Conservation (phyloP, 1,140 invertebrate species). For the Physella acuta region DNA sequence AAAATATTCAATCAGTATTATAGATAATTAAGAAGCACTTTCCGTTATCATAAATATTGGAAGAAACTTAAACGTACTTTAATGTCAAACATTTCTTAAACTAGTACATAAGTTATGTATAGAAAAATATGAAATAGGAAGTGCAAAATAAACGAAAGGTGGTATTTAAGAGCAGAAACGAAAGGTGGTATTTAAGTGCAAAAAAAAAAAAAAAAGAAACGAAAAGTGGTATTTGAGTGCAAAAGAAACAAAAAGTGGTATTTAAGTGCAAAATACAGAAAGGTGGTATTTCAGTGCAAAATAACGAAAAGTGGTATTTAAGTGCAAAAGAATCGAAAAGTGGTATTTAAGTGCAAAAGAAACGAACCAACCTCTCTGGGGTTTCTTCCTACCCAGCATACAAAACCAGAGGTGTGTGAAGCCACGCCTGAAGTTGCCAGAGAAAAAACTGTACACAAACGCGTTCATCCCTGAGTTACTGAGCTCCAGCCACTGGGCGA, state of each 20-base stretch:
- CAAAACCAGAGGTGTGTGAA: slow-evolving; percentile 63
- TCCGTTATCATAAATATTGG: too few species aligned
- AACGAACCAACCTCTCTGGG: not conserved
- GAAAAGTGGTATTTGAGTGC: not conserved
- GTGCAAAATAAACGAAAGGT: too few species aligned
- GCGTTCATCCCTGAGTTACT: slow-evolving; percentile 98
- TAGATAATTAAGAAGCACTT: too few species aligned
- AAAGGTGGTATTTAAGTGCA: not conserved
- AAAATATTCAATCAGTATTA: too few species aligned
- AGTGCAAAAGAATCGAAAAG: not conserved
- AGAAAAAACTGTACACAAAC: slow-evolving; percentile 95
- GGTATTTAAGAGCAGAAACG: too few species aligned
- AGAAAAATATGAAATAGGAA: too few species aligned
- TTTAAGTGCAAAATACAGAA: not conserved
- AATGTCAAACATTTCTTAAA: too few species aligned
- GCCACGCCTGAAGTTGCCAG: slow-evolving; percentile 90
- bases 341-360: not conserved
- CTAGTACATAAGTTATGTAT: too few species aligned
- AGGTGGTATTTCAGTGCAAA: not conserved
- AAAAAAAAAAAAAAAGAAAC: not conserved
- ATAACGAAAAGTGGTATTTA: not conserved
- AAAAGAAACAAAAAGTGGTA: not conserved
- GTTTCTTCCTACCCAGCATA: slow-evolving; percentile 1
- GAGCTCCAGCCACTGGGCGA: slow-evolving; percentile 93
- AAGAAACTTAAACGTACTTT: too few species aligned